These are phyloP conservation scores for Neofelis nebulosa DNA, from an alignment of 2,113 vertebrate species.

Conservation along the genomic window DNA sequence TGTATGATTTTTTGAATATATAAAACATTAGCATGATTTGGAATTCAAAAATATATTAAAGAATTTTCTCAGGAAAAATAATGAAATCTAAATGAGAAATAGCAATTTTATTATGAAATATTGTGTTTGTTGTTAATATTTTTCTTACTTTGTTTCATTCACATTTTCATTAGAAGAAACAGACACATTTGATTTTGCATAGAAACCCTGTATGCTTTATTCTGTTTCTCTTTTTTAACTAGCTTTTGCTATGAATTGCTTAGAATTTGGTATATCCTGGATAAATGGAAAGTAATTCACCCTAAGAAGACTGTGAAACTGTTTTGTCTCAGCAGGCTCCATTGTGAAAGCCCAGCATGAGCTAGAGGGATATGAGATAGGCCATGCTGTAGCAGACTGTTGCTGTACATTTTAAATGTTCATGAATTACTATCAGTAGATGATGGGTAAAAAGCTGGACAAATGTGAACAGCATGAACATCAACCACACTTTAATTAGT, in stretches of 20 bases:
- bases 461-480: constrained; percentile 52
- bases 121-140: neutral
- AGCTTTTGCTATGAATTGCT: constrained; percentile 38
- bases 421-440: constrained; percentile 7
- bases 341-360: constrained; percentile 51
- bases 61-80: neutral
- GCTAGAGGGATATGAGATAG: neutral
- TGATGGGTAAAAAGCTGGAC: constrained; percentile 23
- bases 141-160: neutral
- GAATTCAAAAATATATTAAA: neutral
- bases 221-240: neutral
- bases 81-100: neutral
- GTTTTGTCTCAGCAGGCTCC: constrained; percentile 59
- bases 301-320: constrained; percentile 59
- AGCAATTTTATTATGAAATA: neutral
- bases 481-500: constrained; percentile 58
- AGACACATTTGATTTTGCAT: neutral
- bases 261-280: constrained; percentile 48
- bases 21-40: neutral
- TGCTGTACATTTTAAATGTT: constrained; percentile 40
- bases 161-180: neutral
- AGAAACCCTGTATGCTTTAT: neutral
- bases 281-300: constrained; percentile 63
- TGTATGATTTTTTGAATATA: neutral
- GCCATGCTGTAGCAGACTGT: neutral